Percentiles rank a stretch among this genome's conserved stretches.
Evolutionary conservation across 1,140 invertebrate genomes (phyloP).

Genomic region (Drosophila pachea): DNA sequence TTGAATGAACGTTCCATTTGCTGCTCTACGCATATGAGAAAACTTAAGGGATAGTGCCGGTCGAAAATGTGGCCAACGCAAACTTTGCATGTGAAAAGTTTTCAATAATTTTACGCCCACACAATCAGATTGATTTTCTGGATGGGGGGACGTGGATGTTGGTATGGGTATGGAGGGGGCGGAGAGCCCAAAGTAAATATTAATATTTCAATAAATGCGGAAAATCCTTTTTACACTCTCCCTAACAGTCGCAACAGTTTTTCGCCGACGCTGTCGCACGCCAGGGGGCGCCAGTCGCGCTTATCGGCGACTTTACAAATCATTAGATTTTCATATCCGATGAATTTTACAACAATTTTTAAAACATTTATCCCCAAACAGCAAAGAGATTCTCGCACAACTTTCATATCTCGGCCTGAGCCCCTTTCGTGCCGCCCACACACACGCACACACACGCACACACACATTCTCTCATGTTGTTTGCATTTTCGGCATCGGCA

Average conservation of each 20-base stretch:
- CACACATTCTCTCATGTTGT: conserved; percentile 27
- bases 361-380: conserved; percentile 48
- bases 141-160: not conserved
- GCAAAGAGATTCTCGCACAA: conserved; percentile 36
- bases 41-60: conserved; percentile 22
- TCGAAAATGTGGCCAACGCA: conserved; percentile 13
- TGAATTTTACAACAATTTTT: conserved; percentile 76
- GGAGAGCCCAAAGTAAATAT: conserved; percentile 60
- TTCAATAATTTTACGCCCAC: conserved; percentile 37
- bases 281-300: conserved; percentile 48
- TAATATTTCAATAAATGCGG: conserved; percentile 73
- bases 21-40: conserved; percentile 18
- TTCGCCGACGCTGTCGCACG: conserved; percentile 12
- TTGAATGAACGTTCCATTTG: conserved; percentile 50
- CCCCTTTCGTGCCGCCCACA: not conserved
- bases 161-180: conserved; percentile 8
- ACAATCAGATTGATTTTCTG: conserved; percentile 36
- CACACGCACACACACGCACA: no score
- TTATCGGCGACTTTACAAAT: conserved; percentile 75
- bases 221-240: conserved; percentile 60
- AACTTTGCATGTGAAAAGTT: conserved; percentile 44
- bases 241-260: conserved; percentile 46
- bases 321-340: conserved; percentile 78
- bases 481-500: conserved; percentile 64
- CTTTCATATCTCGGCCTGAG: conserved; percentile 28